Conservation (phyloP, 2,797 vertebrate species). For the Sebastes steindachneri region DNA sequence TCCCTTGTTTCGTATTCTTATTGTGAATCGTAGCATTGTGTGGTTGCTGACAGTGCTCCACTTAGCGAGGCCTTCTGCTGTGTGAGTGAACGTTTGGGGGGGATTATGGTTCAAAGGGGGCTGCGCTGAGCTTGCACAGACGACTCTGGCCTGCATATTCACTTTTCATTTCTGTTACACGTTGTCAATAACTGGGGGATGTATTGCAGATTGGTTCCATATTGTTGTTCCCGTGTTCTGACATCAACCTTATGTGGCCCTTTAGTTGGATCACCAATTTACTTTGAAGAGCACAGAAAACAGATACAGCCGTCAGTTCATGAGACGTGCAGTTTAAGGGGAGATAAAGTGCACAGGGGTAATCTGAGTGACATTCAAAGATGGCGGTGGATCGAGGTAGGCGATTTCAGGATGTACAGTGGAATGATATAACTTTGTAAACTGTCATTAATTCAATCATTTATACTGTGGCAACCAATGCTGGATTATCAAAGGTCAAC, state of each 20-base stretch:
- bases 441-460: background rate
- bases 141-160: constrained; percentile 1
- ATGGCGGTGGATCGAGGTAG: background rate
- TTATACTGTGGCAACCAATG: background rate
- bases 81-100: constrained; percentile 15
- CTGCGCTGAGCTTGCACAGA: constrained; percentile 30
- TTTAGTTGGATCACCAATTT: constrained; percentile 10
- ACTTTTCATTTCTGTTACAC: constrained; percentile 17
- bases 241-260: constrained; percentile 8
- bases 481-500: no score
- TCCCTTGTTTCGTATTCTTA: constrained; percentile 35
- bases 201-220: constrained; percentile 20
- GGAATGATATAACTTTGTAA: background rate
- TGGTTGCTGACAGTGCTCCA: constrained; percentile 49
- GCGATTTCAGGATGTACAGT: background rate
- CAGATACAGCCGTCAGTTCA: constrained; percentile 1
- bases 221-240: constrained; percentile 5
- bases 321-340: background rate
- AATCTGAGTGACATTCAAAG: background rate
- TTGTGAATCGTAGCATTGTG: constrained; percentile 69
- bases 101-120: constrained; percentile 39
- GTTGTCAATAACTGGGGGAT: constrained; percentile 24
- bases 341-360: background rate
- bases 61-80: constrained; percentile 30
- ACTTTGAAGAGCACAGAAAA: constrained; percentile 10